These are phyloP conservation scores for Dicrurus megarhynchus DNA, from an alignment of 2,113 vertebrate species.

Conservation along the genomic window DNA sequence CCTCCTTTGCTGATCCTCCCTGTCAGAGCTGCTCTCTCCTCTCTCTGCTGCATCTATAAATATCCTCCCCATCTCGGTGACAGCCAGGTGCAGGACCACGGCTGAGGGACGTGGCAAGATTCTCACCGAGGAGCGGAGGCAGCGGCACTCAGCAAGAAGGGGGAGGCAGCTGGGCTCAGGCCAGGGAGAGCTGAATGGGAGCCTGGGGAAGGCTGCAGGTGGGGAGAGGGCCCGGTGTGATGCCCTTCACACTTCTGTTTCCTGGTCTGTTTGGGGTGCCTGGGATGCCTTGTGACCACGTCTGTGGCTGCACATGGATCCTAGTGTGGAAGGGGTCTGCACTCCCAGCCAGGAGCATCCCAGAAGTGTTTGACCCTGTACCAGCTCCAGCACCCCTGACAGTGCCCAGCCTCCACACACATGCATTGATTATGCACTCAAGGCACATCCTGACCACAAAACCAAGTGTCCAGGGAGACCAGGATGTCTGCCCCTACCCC, in stretches of 20 bases:
- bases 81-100: neutral
- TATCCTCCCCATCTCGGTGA: neutral
- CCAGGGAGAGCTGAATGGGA: neutral
- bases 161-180: neutral
- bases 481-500: neutral
- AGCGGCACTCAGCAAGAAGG: neutral
- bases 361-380: neutral
- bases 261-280: neutral
- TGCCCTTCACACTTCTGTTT: neutral
- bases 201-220: neutral
- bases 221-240: neutral
- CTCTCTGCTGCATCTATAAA: neutral
- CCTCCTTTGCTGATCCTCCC: neutral
- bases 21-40: neutral
- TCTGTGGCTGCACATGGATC: rapidly evolving
- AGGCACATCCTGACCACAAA: neutral
- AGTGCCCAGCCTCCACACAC: neutral
- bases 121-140: rapidly evolving
- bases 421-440: neutral
- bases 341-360: neutral
- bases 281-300: neutral
- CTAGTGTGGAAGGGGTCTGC: neutral
- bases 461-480: neutral
- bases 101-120: neutral
- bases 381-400: rapidly evolving